A percentile compares a stretch with the other conserved stretches of the same genome.
Evolutionary conservation across 1,140 invertebrate species (phyloP).

Genomic region (Cryptotermes secundus): DNA sequence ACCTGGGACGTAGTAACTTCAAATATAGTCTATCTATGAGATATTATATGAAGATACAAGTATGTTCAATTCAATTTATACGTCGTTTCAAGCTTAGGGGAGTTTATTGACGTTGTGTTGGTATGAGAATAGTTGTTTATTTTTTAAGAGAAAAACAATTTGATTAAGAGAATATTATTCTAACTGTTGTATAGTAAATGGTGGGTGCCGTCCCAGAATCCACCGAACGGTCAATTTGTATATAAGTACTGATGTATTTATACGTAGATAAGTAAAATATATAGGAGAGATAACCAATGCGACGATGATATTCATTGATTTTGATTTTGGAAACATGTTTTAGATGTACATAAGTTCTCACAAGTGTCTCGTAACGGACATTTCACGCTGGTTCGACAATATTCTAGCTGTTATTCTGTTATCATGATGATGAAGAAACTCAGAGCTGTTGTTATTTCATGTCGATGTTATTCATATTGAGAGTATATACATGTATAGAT

Average conservation of each 20-base stretch:
- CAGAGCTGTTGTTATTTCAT: slow-evolving; percentile 4
- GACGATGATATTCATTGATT: background rate
- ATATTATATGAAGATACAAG: background rate
- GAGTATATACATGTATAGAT: slow-evolving; percentile 23
- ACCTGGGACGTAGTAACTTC: background rate
- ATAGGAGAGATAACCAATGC: background rate
- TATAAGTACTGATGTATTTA: background rate
- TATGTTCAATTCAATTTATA: background rate
- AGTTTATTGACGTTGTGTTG: background rate
- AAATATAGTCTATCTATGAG: background rate
- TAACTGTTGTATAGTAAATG: slow-evolving; percentile 5
- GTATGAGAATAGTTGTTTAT: background rate
- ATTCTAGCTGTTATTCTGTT: slow-evolving; percentile 28
- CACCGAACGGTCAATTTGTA: background rate
- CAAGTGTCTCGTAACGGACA: slow-evolving; percentile 6
- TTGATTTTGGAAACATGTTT: slow-evolving; percentile 6
- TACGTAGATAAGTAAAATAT: background rate
- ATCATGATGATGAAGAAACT: slow-evolving; percentile 5
- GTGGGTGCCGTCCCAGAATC: background rate
- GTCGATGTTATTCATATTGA: slow-evolving; percentile 19
- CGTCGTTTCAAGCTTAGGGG: background rate
- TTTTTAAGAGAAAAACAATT: background rate
- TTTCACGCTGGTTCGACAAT: slow-evolving; percentile 32
- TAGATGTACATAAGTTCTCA: slow-evolving; percentile 31
- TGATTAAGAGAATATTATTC: background rate